phyloP scores from a whole-genome alignment of 2,888 invertebrate genomes.

The Drosophila ochracea region DNA sequence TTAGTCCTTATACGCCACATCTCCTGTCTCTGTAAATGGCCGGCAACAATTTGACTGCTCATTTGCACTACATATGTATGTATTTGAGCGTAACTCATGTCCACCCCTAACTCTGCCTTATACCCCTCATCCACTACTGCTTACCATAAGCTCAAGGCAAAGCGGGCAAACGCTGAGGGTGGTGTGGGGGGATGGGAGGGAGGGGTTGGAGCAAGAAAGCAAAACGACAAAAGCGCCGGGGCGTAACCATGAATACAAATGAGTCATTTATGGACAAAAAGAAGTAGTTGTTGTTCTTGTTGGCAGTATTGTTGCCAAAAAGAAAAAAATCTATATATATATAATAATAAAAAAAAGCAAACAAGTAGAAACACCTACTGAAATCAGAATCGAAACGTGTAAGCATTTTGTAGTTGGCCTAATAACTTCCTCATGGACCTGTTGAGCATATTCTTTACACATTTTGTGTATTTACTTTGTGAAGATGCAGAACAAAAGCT shows the following conservation, averaged over 20 bases:
- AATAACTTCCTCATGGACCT: slow-evolving; percentile 17
- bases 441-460: neutral
- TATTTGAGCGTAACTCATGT: slow-evolving; percentile 17
- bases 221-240: slow-evolving; percentile 55
- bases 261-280: slow-evolving; percentile 70
- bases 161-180: neutral
- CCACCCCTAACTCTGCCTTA: neutral
- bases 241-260: slow-evolving; percentile 73
- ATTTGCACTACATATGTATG: slow-evolving; percentile 40
- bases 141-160: neutral
- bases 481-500: neutral
- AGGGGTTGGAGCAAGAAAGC: neutral
- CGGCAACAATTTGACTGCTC: slow-evolving; percentile 49
- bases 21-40: slow-evolving; percentile 32
- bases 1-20: neutral
- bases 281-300: slow-evolving; percentile 21
- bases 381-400: slow-evolving; percentile 32
- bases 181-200: rapidly evolving
- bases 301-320: slow-evolving; percentile 1
- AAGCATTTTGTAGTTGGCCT: slow-evolving; percentile 42
- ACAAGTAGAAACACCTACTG: slow-evolving; percentile 11
- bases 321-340: neutral
- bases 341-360: slow-evolving; percentile 4
- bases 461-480: neutral
- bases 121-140: neutral